Base-by-base conservation (phyloP, 2,888 invertebrate species). In the Actias luna region DNA sequence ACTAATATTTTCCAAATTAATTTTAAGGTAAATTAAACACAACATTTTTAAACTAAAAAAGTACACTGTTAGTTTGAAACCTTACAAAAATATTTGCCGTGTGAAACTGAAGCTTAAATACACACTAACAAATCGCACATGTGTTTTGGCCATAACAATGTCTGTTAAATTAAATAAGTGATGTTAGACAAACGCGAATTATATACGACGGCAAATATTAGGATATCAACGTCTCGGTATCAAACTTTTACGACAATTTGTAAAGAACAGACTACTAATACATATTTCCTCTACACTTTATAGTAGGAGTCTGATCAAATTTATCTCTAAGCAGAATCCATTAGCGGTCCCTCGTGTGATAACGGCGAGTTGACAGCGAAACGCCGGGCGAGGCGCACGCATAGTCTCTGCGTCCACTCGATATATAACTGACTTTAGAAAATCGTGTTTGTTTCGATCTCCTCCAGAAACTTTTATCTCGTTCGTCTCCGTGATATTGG, bases 271-370 rank as follows among this genome's bases (percentile, higher is more conserved):
- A 67, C 72, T 69, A 74, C 80, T 84, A 86, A 87, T 85, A 82
- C 81, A 82, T 78, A 82, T 84, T 85, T 90, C 89, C 89, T 78
- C 77, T 82, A 79, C 83, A 85, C 87, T 85, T 83, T 88, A 86
- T 80, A 78, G 83, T 79, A 78, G 77, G 80, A 81, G 81, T 81
- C 80, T 79, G 83, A 87, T 88, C 83, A 82, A 88, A 88, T 88
- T 89, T 89, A 87, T 89, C 85, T 85, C 74, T 83, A 81, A 84
- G 82, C 85, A 83, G 82, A 77, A 81, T 84, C 89, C 88, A 88
- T 91, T 89, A 91, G 83, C 76, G 80, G 83, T 78, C 87, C 86
- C 87, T 83, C 80, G 74, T 78, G 74, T 85, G 89, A 88, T 88
- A 87, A 88, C 79, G 75, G 75, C 74, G 78, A 83, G 84, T 85